Percentiles rank a stretch among this genome's conserved stretches.
These are phyloP conservation scores for Lamproptera curius DNA, from an alignment of 2,888 invertebrate species.

Conservation along the genomic window DNA sequence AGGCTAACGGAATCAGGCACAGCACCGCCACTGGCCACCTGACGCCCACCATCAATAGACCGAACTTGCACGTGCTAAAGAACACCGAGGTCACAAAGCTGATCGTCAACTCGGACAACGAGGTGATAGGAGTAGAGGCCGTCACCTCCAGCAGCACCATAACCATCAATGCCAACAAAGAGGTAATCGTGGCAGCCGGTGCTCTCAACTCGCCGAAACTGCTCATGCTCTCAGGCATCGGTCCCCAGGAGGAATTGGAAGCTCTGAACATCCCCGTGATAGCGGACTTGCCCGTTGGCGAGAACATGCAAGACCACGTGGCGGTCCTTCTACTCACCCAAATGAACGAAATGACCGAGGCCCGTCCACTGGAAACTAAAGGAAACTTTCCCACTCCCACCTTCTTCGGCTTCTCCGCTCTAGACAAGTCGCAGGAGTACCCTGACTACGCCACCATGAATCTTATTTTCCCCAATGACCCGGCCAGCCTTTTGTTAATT, in stretches of 20 bases:
- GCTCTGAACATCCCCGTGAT: slow-evolving; percentile 44
- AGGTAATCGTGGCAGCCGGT: slow-evolving; percentile 66
- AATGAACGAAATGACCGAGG: slow-evolving; percentile 24
- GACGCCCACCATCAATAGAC: slow-evolving; percentile 35
- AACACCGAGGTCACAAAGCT: slow-evolving; percentile 65
- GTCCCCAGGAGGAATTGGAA: slow-evolving; percentile 50
- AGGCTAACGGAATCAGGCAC: slow-evolving; percentile 58
- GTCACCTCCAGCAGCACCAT: slow-evolving; percentile 32
- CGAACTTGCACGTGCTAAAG: slow-evolving; percentile 53
- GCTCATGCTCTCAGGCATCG: slow-evolving; percentile 68
- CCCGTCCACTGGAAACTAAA: slow-evolving; percentile 42
- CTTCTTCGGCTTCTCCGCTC: slow-evolving; percentile 59
- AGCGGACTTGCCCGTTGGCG: slow-evolving; percentile 60
- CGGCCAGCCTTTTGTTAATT: slow-evolving; percentile 21
- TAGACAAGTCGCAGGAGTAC: slow-evolving; percentile 71
- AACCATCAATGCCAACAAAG: slow-evolving; percentile 46
- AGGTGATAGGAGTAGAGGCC: slow-evolving; percentile 57
- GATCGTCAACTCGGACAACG: slow-evolving; percentile 61
- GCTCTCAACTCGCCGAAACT: slow-evolving; percentile 64
- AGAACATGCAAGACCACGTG: slow-evolving; percentile 63
- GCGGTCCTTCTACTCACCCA: slow-evolving; percentile 35
- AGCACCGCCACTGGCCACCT: slow-evolving; percentile 71
- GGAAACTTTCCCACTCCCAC: slow-evolving; percentile 36
- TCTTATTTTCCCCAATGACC: slow-evolving; percentile 26
- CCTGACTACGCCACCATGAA: slow-evolving; percentile 47